Evolutionary conservation across 2,888 invertebrate species (phyloP).

Genomic region (Noctua fimbriata): DNA sequence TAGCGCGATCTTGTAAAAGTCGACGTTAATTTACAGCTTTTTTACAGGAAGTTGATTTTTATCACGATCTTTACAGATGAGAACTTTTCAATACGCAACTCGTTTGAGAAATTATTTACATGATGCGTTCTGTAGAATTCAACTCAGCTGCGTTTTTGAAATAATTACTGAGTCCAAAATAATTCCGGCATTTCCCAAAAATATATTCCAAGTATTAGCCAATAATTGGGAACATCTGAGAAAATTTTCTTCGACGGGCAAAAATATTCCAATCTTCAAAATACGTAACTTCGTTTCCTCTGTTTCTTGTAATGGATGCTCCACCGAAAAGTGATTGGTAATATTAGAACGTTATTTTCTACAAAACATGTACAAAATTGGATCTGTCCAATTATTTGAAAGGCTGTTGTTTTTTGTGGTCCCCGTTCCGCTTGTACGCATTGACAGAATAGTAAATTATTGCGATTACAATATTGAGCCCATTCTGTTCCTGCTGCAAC

Average conservation of each 20-base stretch:
- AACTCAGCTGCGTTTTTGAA: constrained; percentile 11
- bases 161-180: constrained; percentile 11
- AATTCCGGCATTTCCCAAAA: constrained; percentile 11
- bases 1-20: constrained; percentile 50
- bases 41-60: constrained; percentile 39
- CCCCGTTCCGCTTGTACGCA: background rate
- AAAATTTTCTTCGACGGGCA: constrained; percentile 4
- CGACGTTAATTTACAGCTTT: constrained; percentile 49
- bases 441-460: constrained; percentile 22
- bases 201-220: constrained; percentile 16
- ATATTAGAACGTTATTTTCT: constrained; percentile 42
- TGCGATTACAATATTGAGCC: background rate
- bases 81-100: constrained; percentile 12
- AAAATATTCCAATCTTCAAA: constrained; percentile 46
- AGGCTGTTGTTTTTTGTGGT: constrained; percentile 35
- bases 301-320: constrained; percentile 45
- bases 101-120: constrained; percentile 27
- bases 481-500: constrained; percentile 20
- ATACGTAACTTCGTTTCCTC: constrained; percentile 43
- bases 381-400: constrained; percentile 40
- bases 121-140: constrained; percentile 9
- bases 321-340: constrained; percentile 48
- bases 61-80: constrained; percentile 22
- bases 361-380: constrained; percentile 47
- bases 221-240: constrained; percentile 45